Conservation (phyloP, 1,140 invertebrate genomes). For the Lucilia cuprina region DNA sequence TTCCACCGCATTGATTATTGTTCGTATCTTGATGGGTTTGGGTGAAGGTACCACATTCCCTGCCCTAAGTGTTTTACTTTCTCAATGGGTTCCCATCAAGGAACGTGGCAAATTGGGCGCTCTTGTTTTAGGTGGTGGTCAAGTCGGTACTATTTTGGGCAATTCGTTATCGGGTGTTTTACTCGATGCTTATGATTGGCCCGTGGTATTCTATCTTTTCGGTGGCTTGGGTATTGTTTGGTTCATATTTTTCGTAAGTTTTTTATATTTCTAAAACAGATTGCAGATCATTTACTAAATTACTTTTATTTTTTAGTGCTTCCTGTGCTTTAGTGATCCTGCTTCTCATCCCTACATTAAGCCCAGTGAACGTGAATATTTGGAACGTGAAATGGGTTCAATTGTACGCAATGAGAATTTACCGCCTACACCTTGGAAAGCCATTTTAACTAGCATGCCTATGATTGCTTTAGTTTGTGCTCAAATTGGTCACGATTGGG, state of each 20-base stretch:
- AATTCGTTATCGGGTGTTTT: constrained; percentile 75
- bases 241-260: constrained; percentile 75
- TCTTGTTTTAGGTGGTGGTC: constrained; percentile 75
- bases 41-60: constrained; percentile 81
- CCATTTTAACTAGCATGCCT: constrained; percentile 77
- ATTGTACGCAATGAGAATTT: constrained; percentile 64
- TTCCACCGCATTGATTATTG: constrained; percentile 69
- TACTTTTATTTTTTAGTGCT: constrained; percentile 58
- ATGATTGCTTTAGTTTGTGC: constrained; percentile 78
- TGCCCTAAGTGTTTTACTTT: constrained; percentile 75
- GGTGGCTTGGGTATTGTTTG: constrained; percentile 76
- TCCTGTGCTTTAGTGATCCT: constrained; percentile 80
- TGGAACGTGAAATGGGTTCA: constrained; percentile 70
- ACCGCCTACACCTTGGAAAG: constrained; percentile 74
- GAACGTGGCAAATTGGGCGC: constrained; percentile 78
- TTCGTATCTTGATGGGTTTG: constrained; percentile 74
- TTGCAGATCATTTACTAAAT: constrained; percentile 18
- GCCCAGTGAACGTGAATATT: constrained; percentile 77
- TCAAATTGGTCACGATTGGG: constrained; percentile 89
- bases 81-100: constrained; percentile 76
- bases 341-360: constrained; percentile 84
- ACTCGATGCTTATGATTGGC: constrained; percentile 73
- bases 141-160: constrained; percentile 77
- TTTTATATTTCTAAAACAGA: neutral
- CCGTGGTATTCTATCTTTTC: constrained; percentile 83